Percentiles rank a stretch among this genome's conserved stretches.
phyloP scores from a whole-genome alignment of 2,113 vertebrate genomes.

The Limnothrissa miodon region DNA sequence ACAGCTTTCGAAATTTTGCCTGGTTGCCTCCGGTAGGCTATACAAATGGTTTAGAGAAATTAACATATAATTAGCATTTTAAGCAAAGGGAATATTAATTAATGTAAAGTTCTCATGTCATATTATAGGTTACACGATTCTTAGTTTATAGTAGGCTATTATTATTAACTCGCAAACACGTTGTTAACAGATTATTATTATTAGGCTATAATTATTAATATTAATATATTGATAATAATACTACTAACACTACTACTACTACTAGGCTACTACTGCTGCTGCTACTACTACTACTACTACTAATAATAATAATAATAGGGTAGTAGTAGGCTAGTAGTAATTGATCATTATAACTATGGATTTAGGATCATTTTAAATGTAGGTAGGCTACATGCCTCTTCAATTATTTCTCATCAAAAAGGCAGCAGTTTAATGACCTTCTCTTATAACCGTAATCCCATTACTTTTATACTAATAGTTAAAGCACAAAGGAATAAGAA shows the following conservation, averaged over 20 bases:
- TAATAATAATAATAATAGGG: background rate
- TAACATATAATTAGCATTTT: slow-evolving; percentile 64
- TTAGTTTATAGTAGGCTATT: background rate
- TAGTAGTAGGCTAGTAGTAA: too few relatives aligned
- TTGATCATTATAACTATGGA: too few relatives aligned
- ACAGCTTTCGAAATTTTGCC: slow-evolving; percentile 35
- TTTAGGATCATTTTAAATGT: background rate
- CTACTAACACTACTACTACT: background rate
- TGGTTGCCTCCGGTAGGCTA: slow-evolving; percentile 63
- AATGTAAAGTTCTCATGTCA: slow-evolving; percentile 23
- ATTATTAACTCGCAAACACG: background rate
- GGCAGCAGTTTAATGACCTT: background rate
- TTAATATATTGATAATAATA: background rate
- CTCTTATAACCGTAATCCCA: background rate
- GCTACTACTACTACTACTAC: slow-evolving; percentile 4
- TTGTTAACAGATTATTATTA: background rate
- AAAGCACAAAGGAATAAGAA: slow-evolving; percentile 58
- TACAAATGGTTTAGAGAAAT: slow-evolving; percentile 72
- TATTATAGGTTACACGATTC: background rate
- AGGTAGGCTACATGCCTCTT: background rate
- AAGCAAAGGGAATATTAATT: slow-evolving; percentile 63
- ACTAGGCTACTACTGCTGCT: background rate
- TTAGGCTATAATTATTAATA: slow-evolving; percentile 17
- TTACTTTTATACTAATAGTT: slow-evolving; percentile 50
- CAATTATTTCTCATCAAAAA: slow-evolving; percentile 16